Evolutionary conservation across 2,797 vertebrate species (phyloP), one percentile per base, ranked within the genome.

Genomic region (Botia kubotai): DNA sequence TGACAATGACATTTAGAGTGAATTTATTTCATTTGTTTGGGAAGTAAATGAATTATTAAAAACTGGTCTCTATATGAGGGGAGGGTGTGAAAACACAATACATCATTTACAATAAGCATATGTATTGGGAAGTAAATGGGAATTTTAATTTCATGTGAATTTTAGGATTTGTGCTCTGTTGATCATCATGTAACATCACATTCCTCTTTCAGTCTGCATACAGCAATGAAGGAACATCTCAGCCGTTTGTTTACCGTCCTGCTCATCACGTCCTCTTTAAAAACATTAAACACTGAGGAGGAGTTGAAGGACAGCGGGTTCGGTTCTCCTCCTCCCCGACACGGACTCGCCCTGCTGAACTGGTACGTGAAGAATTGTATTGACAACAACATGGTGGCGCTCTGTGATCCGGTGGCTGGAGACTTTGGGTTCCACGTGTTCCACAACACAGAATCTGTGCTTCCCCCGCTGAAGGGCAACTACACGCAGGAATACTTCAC

Each of bases 371-470:
- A 80, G 55, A 84, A 50, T 2, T 94, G 92, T 66, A 52, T 92
- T 75, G 91, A 93, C 86, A 94, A 93, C 87, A 93, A 93, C 88
- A 92, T 91, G 91, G 16, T 75, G 80, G 86, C 91, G 8, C 86
- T 91, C 60, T 93, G 92, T 4, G 11, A 90, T 72, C 93, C 92
- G 2, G 29, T 0, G 0, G 0, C 3, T n/a, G 86, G 86, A 65
- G 83, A 83, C 8, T 93, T 87, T 0, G 92, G 92, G 10, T 93
- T 93, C 69, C 92, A 94, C 5, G 0, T 0, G 16, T 94, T 92
- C 48, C 0, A 0, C 2, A 93, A 94, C 79, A 33, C 0, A 1
- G 80, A 65, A 0, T 65, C 0, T 14, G 80, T 93, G 55, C 91
- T 94, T 7, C 92, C 93, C 3, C 52, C 29, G 10, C 89, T 94